A percentile compares a stretch with the other conserved stretches of the same genome.
phyloP scores from a whole-genome alignment of 2,797 vertebrate species.

The Furcifer pardalis region DNA sequence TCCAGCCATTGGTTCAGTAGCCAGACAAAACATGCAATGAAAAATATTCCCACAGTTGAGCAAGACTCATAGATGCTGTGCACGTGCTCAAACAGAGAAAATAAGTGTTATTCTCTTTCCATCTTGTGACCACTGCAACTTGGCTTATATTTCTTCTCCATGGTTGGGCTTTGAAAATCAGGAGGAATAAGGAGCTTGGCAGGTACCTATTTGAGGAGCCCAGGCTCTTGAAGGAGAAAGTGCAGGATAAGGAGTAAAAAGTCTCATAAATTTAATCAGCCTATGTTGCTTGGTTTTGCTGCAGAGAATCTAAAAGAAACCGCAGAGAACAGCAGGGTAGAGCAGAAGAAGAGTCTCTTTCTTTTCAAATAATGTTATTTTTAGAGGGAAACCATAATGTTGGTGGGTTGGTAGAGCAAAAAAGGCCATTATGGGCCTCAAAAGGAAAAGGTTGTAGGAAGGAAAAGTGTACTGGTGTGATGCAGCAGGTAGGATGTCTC shows the following conservation, averaged over 20 bases:
- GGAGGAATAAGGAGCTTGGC: neutral
- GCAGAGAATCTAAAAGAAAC: neutral
- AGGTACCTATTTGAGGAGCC: no score
- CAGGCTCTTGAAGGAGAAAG: no score
- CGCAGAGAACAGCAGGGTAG: no score
- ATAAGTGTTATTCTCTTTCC: no score
- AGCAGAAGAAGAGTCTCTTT: neutral
- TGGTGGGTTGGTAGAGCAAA: neutral
- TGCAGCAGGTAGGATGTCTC: neutral
- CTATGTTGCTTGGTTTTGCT: neutral
- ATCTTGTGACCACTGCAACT: no score
- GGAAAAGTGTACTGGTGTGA: neutral
- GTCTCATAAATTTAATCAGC: neutral
- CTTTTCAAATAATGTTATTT: neutral
- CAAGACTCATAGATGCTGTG: no score
- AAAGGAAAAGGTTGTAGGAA: neutral
- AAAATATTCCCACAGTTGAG: no score
- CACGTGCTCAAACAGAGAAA: no score
- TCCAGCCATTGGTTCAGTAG: no score
- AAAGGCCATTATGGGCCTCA: neutral
- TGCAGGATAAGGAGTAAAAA: neutral
- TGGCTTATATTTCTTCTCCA: no score
- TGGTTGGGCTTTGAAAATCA: neutral
- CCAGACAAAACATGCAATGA: no score
- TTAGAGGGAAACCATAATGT: neutral